Base-by-base conservation (phyloP, 2,797 vertebrate genomes). In the Selene dorsalis region DNA sequence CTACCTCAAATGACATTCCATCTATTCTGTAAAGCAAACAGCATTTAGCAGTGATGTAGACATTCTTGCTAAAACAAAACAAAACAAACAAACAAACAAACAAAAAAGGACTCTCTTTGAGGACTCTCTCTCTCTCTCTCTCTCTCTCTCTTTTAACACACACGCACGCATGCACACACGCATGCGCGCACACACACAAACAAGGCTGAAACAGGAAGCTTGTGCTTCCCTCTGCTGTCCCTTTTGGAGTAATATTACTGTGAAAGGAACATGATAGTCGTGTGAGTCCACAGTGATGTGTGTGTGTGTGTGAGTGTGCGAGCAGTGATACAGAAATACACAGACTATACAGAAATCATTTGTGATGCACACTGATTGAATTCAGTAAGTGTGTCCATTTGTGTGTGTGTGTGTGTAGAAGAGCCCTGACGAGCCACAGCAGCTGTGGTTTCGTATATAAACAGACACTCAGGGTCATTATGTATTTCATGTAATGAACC, bases 181-280 rank as follows among this genome's bases (percentile, higher is more conserved):
- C 53, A 45, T 17, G 5, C 22, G 39, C 38, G n/a, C 13, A 20
- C 35, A 43, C 0, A 43, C 38, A 38, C 71, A 74, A 61, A 65
- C 53, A 32, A 13, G 4, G 20, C 50, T 56, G 26, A 69, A 47
- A 74, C 43, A 65, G 66, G 65, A 74, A 73, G 70, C 43, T 11
- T 16, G 58, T 72, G 62, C 62, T 47, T 72, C 75, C 75, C 75
- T 47, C 75, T 62, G 63, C 39, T 52, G 70, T 62, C 60, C 50
- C 24, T 68, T 38, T 38, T 18, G 14, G 50, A 56, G 10, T 68
- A 68, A 68, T 50, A 47, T 68, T 43, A 68, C 52, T 52, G 58
- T 43, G 11, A 61, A 6, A 35, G 18, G 5, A 17, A 47, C 0
- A 0, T 66, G 35, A 53, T 3, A 9, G 39, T 9, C 6, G 18